These are phyloP conservation scores for Cephus nigrinus DNA, from an alignment of 2,888 invertebrate species.

Conservation along the genomic window DNA sequence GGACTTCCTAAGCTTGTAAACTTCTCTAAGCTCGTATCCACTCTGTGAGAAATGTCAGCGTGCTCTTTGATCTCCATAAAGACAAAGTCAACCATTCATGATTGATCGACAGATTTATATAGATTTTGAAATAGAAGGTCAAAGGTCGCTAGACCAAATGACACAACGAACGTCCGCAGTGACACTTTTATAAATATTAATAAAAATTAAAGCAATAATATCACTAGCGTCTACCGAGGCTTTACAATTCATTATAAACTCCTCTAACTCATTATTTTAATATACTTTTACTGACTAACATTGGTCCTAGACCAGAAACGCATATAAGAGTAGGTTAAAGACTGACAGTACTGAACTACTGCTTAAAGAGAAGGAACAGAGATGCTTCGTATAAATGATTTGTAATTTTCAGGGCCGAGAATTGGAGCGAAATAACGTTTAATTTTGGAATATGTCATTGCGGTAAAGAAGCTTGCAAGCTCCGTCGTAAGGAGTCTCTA, in stretches of 20 bases:
- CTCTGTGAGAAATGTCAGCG: neutral
- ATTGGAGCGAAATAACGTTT: no score
- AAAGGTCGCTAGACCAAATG: neutral
- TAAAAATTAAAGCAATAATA: no score
- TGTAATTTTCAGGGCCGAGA: no score
- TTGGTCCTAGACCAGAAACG: neutral
- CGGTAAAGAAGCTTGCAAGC: no score
- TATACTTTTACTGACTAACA: neutral
- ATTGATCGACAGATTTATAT: neutral
- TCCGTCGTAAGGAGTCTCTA: no score
- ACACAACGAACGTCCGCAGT: no score
- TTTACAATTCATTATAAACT: no score
- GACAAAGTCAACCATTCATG: neutral
- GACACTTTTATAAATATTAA: no score
- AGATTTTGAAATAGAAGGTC: neutral
- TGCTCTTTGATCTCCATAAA: neutral
- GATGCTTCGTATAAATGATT: neutral
- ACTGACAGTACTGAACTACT: neutral
- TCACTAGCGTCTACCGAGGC: no score
- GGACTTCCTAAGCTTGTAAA: no score
- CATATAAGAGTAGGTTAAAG: neutral
- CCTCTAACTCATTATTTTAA: no score
- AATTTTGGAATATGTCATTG: no score
- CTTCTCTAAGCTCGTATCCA: neutral
- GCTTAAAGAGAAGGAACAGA: neutral